Base-by-base conservation (phyloP, 2,113 vertebrate species). In the Neofelis nebulosa region DNA sequence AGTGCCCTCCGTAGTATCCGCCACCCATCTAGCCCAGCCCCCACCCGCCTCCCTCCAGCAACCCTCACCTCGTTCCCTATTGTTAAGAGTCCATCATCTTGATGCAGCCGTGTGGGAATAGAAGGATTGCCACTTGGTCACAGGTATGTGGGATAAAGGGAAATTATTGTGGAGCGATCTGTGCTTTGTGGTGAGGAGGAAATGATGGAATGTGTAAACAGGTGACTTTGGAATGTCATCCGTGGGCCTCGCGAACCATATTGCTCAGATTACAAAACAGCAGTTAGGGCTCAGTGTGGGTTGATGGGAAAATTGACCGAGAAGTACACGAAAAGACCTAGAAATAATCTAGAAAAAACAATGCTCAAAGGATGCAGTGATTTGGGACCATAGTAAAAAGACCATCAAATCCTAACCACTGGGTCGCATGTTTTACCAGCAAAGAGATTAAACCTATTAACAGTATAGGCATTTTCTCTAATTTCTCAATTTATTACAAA, bases 401-500 rank as follows among this genome's bases (percentile, higher is more conserved):
- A 15, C 27, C 25, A 45, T 84, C 68, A 65, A 65, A 74, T 92
- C 21, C 80, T n/a, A 87, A 12, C 57, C 57, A 10, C 5, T 2
- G 1, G 19, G 31, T 38, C 29, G 69, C 31, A 48, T 19, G 50
- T 71, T 79, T 94, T 45, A 66, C 65, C 84, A 79, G 57, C 48
- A 41, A 95, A 90, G 29, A 89, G 19, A 96, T 68, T 33, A 80
- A 73, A 55, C 7, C 21, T 27, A 31, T 11, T 55, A 68, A 73
- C 88, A 69, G 9, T 29, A 19, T 4, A 95, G 48, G 31, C 29
- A 61, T 73, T 82, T 92, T 69, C 79, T 83, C 19, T 66, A 63
- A 85, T 66, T 81, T 92, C 57, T 96, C 66, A 83, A 31, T 79
- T 78, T 89, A 82, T 31, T 82, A 91, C 13, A 10, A 82, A 95